These are phyloP conservation scores for Teleogryllus occipitalis DNA, from an alignment of 1,140 invertebrate genomes.

Conservation along the genomic window DNA sequence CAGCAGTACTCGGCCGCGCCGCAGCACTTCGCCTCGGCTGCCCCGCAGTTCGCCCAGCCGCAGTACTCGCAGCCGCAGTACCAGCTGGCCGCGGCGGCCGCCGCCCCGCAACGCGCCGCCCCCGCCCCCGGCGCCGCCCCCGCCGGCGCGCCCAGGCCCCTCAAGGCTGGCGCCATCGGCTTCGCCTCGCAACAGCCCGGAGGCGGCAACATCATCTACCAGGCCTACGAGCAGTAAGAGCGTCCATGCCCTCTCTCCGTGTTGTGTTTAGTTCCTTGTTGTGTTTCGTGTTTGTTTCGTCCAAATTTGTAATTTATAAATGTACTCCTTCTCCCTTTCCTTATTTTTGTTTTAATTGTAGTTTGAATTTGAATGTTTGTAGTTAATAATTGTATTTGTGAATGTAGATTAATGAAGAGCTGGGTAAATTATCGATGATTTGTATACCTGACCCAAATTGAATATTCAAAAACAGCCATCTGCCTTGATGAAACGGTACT, in stretches of 20 bases:
- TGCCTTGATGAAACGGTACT: too few relatives aligned
- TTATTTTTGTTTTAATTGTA: too few relatives aligned
- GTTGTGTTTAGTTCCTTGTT: too few relatives aligned
- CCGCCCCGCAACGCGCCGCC: not conserved
- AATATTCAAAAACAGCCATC: too few relatives aligned
- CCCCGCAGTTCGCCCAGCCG: not conserved
- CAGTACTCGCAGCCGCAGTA: not conserved
- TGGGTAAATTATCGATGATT: too few relatives aligned
- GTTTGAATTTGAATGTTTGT: too few relatives aligned
- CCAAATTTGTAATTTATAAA: too few relatives aligned
- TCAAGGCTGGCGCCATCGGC: not conserved
- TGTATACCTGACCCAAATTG: too few relatives aligned
- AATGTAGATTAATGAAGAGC: too few relatives aligned
- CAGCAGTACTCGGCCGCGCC: not conserved
- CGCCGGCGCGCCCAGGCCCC: not conserved
- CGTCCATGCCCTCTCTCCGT: not conserved
- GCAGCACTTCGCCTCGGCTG: not conserved
- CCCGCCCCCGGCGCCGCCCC: not conserved
- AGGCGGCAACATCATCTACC: not conserved
- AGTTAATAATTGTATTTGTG: too few relatives aligned
- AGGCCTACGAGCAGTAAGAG: slow-evolving; percentile 7
- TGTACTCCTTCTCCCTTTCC: too few relatives aligned
- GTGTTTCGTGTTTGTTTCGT: too few relatives aligned
- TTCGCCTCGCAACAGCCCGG: not conserved
- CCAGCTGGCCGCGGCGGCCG: not conserved